phyloP scores from a whole-genome alignment of 2,113 vertebrate genomes.

The Leucopsar rothschildi region DNA sequence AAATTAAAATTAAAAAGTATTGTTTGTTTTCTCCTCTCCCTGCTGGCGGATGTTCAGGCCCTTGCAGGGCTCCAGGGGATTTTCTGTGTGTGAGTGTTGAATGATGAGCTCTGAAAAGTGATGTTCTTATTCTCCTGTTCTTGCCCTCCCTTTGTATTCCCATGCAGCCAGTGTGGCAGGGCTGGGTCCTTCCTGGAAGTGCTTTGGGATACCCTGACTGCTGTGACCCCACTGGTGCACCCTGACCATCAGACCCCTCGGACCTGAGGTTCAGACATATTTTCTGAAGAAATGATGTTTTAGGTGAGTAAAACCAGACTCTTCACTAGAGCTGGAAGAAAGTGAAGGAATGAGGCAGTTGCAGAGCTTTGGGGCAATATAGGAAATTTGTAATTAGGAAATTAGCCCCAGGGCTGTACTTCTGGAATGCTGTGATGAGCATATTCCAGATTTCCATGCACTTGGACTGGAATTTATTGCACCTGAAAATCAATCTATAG shows the following conservation, averaged over 20 bases:
- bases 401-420: not conserved
- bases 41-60: not conserved
- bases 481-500: not conserved
- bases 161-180: accelerated
- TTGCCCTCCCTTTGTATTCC: not conserved
- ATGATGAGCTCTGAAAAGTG: not conserved
- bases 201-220: accelerated
- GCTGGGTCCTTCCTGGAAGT: not conserved
- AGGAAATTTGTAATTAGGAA: not conserved
- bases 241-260: not conserved
- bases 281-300: not conserved
- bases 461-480: not conserved
- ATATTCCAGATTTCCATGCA: not conserved
- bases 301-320: not conserved
- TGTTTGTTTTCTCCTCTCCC: not conserved
- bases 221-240: not conserved
- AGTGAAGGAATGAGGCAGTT: not conserved
- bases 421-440: not conserved
- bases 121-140: not conserved
- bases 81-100: not conserved
- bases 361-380: not conserved
- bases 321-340: not conserved
- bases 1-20: not conserved
- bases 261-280: not conserved
- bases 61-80: not conserved